phyloP scores from a whole-genome alignment of 2,797 vertebrate species.

The Clangula hyemalis region DNA sequence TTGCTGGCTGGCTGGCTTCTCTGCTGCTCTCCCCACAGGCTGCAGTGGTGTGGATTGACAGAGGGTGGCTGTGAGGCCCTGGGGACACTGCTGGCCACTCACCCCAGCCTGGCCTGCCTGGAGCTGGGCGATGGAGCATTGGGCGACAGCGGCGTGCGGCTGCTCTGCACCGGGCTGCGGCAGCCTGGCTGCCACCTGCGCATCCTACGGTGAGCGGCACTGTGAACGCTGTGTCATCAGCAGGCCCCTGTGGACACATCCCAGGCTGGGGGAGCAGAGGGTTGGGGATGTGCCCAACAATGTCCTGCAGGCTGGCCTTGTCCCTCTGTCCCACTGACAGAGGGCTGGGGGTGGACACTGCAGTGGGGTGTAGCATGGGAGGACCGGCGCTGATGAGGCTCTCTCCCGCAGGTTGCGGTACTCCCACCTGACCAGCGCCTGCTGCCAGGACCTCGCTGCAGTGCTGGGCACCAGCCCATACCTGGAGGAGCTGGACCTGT shows the following conservation, averaged over 20 bases:
- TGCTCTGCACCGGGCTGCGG: slow-evolving; percentile 18
- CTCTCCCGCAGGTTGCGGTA: neutral
- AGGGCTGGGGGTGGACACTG: accelerated
- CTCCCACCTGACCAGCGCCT: neutral
- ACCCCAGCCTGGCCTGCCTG: neutral
- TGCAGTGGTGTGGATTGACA: slow-evolving; percentile 11
- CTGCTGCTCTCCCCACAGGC: neutral
- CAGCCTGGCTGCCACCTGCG: neutral
- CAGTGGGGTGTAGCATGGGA: accelerated
- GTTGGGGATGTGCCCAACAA: neutral
- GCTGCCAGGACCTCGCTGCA: neutral
- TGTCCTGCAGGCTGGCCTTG: accelerated
- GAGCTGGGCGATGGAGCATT: neutral
- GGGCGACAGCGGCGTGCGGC: neutral
- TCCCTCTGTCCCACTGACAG: neutral
- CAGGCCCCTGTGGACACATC: accelerated
- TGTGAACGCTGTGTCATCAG: accelerated
- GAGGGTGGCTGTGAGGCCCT: neutral
- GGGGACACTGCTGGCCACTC: neutral
- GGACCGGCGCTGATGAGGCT: neutral
- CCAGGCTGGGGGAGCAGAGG: accelerated
- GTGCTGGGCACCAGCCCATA: neutral
- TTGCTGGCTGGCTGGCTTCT: neutral
- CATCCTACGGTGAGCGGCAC: neutral
- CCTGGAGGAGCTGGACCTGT: slow-evolving; percentile 49